Conservation (phyloP, 2,113 vertebrate genomes). For the Cranoglanis bouderius region DNA sequence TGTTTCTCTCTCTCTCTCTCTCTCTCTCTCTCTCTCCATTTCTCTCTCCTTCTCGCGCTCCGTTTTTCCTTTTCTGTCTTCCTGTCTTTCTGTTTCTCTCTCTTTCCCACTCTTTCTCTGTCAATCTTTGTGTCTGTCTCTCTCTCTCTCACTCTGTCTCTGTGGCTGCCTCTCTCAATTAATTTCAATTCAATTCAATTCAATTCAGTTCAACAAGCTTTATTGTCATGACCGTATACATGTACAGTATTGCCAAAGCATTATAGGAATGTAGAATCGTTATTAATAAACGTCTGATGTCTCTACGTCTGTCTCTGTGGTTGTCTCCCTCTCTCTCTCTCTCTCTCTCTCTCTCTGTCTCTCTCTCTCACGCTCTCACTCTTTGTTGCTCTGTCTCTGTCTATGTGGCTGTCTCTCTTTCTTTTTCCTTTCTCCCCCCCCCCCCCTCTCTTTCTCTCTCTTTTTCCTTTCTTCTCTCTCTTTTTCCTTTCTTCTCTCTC, state of each 20-base stretch:
- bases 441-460: not conserved
- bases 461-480: not conserved
- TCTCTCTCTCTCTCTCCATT: fast-evolving
- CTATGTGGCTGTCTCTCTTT: not conserved
- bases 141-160: not conserved
- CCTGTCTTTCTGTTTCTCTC: not conserved
- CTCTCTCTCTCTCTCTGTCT: not conserved
- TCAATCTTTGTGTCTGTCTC: not conserved
- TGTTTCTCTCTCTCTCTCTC: not conserved
- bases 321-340: not conserved
- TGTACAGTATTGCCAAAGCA: no score
- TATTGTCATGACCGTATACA: no score
- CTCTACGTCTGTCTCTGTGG: not conserved
- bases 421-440: no score
- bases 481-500: not conserved
- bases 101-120: not conserved
- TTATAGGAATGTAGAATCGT: no score
- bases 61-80: not conserved
- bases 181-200: no score
- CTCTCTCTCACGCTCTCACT: not conserved
- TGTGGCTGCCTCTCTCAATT: not conserved
- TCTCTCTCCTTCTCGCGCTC: no score
- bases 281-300: no score
- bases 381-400: no score
- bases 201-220: no score